Conservation (phyloP, 2,113 vertebrate genomes). For the Lagopus leucura region DNA sequence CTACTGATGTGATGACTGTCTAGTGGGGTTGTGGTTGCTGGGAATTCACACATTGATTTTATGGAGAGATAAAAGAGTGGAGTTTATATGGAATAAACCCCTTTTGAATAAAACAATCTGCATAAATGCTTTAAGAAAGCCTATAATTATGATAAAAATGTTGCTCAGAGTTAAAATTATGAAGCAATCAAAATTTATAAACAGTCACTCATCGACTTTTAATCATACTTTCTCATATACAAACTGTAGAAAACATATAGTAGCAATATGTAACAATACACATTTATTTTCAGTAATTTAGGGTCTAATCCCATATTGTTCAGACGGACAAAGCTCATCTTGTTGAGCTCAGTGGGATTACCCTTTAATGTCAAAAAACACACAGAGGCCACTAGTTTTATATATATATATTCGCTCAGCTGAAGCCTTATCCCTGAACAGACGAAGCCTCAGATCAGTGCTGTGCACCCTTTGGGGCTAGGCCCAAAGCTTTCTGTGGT, state of each 20-base stretch:
- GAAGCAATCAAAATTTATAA: constrained; percentile 91
- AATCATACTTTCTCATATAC: constrained; percentile 86
- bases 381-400: background rate
- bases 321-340: background rate
- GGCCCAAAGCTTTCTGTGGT: background rate
- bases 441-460: background rate
- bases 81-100: constrained; percentile 84
- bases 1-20: constrained; percentile 44
- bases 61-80: constrained; percentile 81
- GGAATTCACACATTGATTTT: constrained; percentile 76
- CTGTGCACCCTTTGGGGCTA: background rate
- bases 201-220: constrained; percentile 87
- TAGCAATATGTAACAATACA: constrained; percentile 74
- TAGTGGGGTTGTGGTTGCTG: constrained; percentile 67
- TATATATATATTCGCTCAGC: background rate
- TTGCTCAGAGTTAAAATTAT: constrained; percentile 89
- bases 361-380: background rate
- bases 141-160: constrained; percentile 91
- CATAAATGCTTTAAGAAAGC: constrained; percentile 88
- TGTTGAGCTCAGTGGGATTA: background rate
- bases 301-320: background rate
- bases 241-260: constrained; percentile 83
- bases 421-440: background rate
- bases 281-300: constrained; percentile 73
- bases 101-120: constrained; percentile 86